Conservation (phyloP, 2,113 vertebrate genomes). For the Xenopus borealis region DNA sequence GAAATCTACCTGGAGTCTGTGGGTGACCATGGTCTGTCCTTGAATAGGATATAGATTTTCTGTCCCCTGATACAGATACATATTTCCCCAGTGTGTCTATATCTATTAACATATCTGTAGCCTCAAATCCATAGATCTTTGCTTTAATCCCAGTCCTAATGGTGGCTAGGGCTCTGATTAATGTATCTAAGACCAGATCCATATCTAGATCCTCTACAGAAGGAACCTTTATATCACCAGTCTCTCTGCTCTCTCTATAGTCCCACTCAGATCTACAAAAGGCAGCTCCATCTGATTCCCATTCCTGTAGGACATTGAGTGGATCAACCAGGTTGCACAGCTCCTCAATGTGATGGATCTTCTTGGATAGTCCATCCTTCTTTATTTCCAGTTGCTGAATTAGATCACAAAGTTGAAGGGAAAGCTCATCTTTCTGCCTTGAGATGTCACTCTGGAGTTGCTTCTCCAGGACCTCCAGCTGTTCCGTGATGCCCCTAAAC, state of each 20-base stretch:
- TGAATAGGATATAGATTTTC: neutral
- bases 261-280: too few relatives aligned
- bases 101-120: conserved; percentile 9
- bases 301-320: conserved; percentile 6
- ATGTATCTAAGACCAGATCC: neutral
- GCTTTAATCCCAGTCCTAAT: neutral
- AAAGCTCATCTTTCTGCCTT: conserved; percentile 8
- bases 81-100: neutral
- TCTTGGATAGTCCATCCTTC: neutral
- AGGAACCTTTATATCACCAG: too few relatives aligned
- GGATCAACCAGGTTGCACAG: neutral
- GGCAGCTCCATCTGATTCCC: neutral
- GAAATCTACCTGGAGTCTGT: neutral
- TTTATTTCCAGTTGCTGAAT: conserved; percentile 10
- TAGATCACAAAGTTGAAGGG: neutral
- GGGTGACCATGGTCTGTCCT: neutral
- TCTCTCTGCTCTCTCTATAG: neutral
- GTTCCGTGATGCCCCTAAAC: too few relatives aligned
- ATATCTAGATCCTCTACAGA: neutral
- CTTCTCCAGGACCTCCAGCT: neutral
- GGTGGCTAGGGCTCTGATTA: neutral
- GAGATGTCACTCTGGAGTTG: conserved; percentile 12
- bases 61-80: neutral
- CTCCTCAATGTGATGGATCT: conserved; percentile 5
- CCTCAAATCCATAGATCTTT: neutral